Base-by-base conservation (phyloP, 2,888 invertebrate genomes). In the Phengaris alcon region DNA sequence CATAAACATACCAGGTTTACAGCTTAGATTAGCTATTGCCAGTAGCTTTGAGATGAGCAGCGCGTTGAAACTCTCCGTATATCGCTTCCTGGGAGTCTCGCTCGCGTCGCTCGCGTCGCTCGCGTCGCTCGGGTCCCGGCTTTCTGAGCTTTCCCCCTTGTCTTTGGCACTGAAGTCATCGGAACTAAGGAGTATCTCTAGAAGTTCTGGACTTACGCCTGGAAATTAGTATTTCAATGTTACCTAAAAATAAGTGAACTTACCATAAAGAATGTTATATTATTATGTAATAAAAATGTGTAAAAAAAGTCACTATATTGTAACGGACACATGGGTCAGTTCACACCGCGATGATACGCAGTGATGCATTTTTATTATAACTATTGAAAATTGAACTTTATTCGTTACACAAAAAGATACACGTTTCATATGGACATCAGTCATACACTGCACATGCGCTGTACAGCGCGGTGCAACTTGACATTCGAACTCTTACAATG, bases 161-260 rank as follows among this genome's bases (percentile, higher is more conserved):
- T 74, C 51, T 10, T 68, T 68, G 7, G 70, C 75, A 70, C 57
- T 75, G 12, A 77, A 72, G 6, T 77, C 80, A 77, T 95, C 95
- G 3, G 97, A 95, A 84, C 95, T 95, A 59, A 98, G 90, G 8
- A 98, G 95, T 78, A 96, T 95, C 82, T 97, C 97, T 80, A 98
- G 91, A 76, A 97, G 94, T 81, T 97, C 97, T 77, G 96, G 95
- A 86, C 96, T 96, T 12, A 98, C 96, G 77, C 98, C 98, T 98
- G 85, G 84, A 75, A 75, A n/a, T 9, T 13, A 44, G 6, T n/a
- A 22, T 55, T 35, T 54, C 6, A n/a, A 22, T 59, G 15, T 59
- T 4, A 59, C 1, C 15, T 4, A 59, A 6, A 22, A 57, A 52
- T 46, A 46, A 6, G 2, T 46, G 6, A 46, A 46, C 4, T 46